Percentiles rank a stretch among this genome's conserved stretches.
phyloP scores from a whole-genome alignment of 2,797 vertebrate species.

The Odontamblyopus lacepedii region DNA sequence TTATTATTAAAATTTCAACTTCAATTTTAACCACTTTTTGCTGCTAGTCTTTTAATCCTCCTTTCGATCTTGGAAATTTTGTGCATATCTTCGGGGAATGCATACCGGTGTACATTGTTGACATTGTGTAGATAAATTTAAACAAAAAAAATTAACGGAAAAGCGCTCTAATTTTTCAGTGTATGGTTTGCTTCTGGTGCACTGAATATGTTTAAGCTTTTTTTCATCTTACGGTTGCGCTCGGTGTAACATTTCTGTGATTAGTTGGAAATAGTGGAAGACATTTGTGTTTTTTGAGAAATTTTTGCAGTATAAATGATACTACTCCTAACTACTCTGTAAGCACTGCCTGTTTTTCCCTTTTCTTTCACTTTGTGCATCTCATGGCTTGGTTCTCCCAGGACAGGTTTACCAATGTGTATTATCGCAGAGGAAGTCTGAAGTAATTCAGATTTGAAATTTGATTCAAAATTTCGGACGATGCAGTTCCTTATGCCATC shows the following conservation, averaged over 20 bases:
- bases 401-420: neutral
- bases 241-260: conserved; percentile 83
- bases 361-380: conserved; percentile 68
- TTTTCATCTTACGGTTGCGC: conserved; percentile 74
- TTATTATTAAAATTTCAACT: conserved; percentile 79
- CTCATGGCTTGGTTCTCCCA: conserved; percentile 13
- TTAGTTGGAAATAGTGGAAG: conserved; percentile 82
- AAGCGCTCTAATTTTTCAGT: conserved; percentile 83
- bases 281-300: conserved; percentile 80
- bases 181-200: conserved; percentile 82
- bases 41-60: conserved; percentile 86
- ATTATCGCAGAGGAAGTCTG: neutral
- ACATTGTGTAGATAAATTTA: conserved; percentile 75
- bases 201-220: conserved; percentile 76
- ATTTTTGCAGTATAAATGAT: conserved; percentile 81
- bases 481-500: too few species aligned
- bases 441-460: too few species aligned
- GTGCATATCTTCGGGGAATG: conserved; percentile 80
- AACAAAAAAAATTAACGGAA: conserved; percentile 45
- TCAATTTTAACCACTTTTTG: conserved; percentile 87
- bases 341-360: conserved; percentile 79
- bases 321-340: conserved; percentile 81
- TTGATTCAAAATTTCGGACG: too few species aligned
- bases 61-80: conserved; percentile 78
- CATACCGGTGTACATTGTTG: conserved; percentile 79